Evolutionary conservation across 2,888 invertebrate species (phyloP), one percentile per base, ranked within the genome.

Genomic region (Fragum fragum): DNA sequence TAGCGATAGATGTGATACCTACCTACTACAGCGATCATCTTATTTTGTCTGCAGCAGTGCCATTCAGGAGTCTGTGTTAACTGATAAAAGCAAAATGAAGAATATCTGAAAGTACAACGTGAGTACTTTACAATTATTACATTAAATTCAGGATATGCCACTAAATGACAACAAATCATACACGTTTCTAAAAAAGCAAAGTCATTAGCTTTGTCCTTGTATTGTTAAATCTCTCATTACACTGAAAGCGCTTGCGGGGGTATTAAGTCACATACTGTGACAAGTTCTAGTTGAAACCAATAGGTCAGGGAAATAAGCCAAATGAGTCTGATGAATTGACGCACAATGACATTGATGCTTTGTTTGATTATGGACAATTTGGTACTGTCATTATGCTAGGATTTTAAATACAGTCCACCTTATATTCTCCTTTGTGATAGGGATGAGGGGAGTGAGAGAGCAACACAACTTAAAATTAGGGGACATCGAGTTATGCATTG

Each of bases 1-100:
- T 42, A 32, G 26, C 11, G 23, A 23, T 39, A 55, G 75, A 79
- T 68, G 36, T 75, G 21, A 79, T 79, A 36, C 71, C 79, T 53
- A 79, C 79, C 61, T 75, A 79, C 70, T 74, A 73, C 70, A 79
- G 79, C 73, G 69, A 79, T 42, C 73, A 79, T 73, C 73, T 69
- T 21, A 63, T 79, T 57, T 66, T 79, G 32, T 74, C 70, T 28
- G 16, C 14, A 26, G 69, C 52, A 47, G 52, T 52, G 5, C 32
- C 63, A n/a, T n/a, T 63, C 21, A 36, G 23, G 21, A 39, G 9
- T 18, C 14, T 39, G n/a, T 23, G 68, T n/a, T 52, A 52, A 52
- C 32, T 36, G 9, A 9, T 6, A 6, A 6, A 9, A 6, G 32
- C 32, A n/a, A 6, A 36, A 6, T 36, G 32, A 36, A 36, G 32